A percentile compares a stretch with the other conserved stretches of the same genome.
These are phyloP conservation scores for Troides oblongomaculatus DNA, from an alignment of 2,888 invertebrate species.

Conservation along the genomic window DNA sequence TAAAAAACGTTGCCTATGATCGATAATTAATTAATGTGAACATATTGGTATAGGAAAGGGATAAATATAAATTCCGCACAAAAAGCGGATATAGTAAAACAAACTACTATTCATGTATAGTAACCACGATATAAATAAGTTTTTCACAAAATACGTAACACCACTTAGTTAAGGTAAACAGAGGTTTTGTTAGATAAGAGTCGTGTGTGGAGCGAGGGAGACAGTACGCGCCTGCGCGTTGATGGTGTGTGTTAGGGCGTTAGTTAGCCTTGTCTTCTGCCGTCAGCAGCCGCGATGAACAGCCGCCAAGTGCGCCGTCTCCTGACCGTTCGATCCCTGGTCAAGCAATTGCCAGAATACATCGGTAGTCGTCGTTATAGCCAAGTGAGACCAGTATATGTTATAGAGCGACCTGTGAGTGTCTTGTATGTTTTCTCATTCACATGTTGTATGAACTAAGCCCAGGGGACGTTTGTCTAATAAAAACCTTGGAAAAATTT, in stretches of 20 bases:
- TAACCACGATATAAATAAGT: slow-evolving; percentile 5
- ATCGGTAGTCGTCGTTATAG: slow-evolving; percentile 61
- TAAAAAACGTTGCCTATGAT: too few species aligned
- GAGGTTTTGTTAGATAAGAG: slow-evolving; percentile 52
- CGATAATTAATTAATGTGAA: too few species aligned
- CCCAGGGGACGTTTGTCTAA: background rate
- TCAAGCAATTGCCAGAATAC: slow-evolving; percentile 48
- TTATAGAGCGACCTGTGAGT: slow-evolving; percentile 70
- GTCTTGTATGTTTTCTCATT: slow-evolving; percentile 47
- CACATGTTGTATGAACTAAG: slow-evolving; percentile 2
- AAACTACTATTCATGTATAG: background rate
- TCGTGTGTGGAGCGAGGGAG: slow-evolving; percentile 46
- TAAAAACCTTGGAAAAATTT: background rate
- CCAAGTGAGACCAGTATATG: slow-evolving; percentile 74
- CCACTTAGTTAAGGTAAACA: slow-evolving; percentile 61
- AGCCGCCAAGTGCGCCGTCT: slow-evolving; percentile 66
- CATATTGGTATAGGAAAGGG: background rate
- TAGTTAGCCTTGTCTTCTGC: slow-evolving; percentile 45
- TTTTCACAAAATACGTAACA: slow-evolving; percentile 26
- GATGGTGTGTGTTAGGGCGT: slow-evolving; percentile 47
- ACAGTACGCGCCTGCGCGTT: slow-evolving; percentile 71
- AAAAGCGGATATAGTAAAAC: background rate
- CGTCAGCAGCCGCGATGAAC: slow-evolving; percentile 52
- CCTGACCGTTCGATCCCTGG: slow-evolving; percentile 45
- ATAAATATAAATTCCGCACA: background rate